Percentiles rank a stretch among this genome's conserved stretches.
These are phyloP conservation scores for Pyrgilauda ruficollis DNA, from an alignment of 2,113 vertebrate genomes.

Conservation along the genomic window DNA sequence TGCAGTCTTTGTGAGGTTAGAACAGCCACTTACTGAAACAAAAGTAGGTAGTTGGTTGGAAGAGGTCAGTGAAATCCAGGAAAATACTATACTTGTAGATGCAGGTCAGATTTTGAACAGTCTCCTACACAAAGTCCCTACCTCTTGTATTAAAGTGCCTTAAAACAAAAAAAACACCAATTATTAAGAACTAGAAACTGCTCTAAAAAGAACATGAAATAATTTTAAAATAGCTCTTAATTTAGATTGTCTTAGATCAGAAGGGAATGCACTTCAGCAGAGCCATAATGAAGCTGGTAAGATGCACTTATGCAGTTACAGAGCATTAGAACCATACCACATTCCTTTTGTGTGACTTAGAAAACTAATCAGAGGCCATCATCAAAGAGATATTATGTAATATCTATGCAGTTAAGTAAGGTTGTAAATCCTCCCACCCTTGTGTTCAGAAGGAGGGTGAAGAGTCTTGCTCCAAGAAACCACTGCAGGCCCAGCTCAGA, in stretches of 20 bases:
- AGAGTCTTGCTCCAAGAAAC: neutral
- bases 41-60: neutral
- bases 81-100: neutral
- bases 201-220: neutral
- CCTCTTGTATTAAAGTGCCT: neutral
- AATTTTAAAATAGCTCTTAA: neutral
- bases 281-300: neutral
- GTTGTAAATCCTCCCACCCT: neutral
- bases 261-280: neutral
- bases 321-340: neutral
- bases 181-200: neutral
- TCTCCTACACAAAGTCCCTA: neutral
- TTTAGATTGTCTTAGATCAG: neutral
- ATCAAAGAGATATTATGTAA: neutral
- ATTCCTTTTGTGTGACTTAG: neutral
- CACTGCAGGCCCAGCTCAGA: neutral
- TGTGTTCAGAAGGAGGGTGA: neutral
- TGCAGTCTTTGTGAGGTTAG: neutral
- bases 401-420: neutral
- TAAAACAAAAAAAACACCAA: neutral
- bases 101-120: neutral
- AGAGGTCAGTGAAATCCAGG: neutral
- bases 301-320: neutral
- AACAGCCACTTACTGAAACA: neutral
- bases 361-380: neutral